Evolutionary conservation across 92 coral and sea anemone species (phyloP).

Genomic region (Metridium senile): DNA sequence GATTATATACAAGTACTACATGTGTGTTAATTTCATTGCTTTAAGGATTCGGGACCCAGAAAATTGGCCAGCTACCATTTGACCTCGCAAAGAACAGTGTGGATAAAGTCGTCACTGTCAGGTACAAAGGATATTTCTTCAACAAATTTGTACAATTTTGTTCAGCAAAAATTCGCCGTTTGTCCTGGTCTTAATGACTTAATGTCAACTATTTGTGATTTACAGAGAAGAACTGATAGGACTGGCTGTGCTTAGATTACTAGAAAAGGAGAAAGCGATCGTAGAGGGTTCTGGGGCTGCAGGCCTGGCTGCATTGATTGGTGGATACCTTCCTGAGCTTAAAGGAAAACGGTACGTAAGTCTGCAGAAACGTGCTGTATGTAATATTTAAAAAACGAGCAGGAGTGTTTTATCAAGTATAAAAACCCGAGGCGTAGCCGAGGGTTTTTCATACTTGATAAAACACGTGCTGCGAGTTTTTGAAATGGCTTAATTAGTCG

Average conservation of each 20-base stretch:
- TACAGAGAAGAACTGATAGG: slow-evolving; percentile 86
- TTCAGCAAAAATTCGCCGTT: background rate
- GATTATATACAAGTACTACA: background rate
- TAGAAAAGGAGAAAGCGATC: slow-evolving; percentile 67
- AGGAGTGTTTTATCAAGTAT: no score
- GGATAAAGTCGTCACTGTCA: slow-evolving; percentile 79
- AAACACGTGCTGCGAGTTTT: no score
- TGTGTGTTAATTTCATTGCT: background rate
- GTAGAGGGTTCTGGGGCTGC: slow-evolving; percentile 82
- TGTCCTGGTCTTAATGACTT: no score
- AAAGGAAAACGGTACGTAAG: slow-evolving; percentile 73
- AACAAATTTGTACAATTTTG: no score
- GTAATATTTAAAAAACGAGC: background rate
- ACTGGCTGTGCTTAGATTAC: slow-evolving; percentile 70
- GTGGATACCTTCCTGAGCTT: slow-evolving; percentile 92
- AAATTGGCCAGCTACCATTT: slow-evolving; percentile 61
- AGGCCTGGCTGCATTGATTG: slow-evolving; percentile 82
- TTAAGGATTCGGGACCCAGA: slow-evolving; percentile 52
- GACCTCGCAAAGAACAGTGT: slow-evolving; percentile 61
- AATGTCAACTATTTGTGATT: no score
- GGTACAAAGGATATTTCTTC: slow-evolving; percentile 52
- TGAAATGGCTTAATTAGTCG: no score
- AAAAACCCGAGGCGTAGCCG: no score
- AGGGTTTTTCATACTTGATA: no score
- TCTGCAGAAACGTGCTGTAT: background rate